Conservation (phyloP, 2,888 invertebrate genomes). For the Tuberolachnus salignus region DNA sequence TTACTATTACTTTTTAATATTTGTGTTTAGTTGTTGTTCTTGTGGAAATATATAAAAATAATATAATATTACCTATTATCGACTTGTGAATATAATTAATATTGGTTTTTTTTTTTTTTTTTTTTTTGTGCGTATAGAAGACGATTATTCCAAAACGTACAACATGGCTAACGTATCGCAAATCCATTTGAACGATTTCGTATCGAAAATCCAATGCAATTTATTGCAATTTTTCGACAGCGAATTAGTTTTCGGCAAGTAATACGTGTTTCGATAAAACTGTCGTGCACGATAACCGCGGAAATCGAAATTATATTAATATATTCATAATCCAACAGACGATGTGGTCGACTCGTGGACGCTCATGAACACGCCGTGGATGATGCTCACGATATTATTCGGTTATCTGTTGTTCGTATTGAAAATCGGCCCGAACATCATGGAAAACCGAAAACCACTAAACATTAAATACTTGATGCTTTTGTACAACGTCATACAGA, state of each 20-base stretch:
- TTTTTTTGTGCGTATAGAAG: background rate
- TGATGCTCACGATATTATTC: slow-evolving; percentile 55
- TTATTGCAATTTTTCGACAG: background rate
- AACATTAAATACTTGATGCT: slow-evolving; percentile 58
- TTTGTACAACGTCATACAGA: slow-evolving; percentile 59
- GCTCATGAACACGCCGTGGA: slow-evolving; percentile 58
- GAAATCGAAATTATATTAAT: background rate
- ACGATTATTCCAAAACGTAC: background rate
- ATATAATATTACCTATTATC: no score
- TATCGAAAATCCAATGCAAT: slow-evolving; percentile 4
- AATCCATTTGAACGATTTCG: background rate
- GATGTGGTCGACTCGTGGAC: slow-evolving; percentile 58
- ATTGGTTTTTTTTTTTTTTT: no score
- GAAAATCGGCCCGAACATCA: slow-evolving; percentile 58
- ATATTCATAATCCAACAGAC: slow-evolving; percentile 51
- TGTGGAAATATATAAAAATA: no score
- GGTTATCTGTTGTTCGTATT: slow-evolving; percentile 58
- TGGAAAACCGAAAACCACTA: slow-evolving; percentile 58
- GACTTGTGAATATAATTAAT: no score
- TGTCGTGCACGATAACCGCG: background rate
- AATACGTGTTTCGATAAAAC: background rate
- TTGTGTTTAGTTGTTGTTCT: no score
- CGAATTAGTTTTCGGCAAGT: slow-evolving; percentile 21
- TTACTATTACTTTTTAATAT: no score
- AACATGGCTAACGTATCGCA: slow-evolving; percentile 9